Conservation (phyloP, 1,140 invertebrate genomes). For the Caenorhabditis elegans region DNA sequence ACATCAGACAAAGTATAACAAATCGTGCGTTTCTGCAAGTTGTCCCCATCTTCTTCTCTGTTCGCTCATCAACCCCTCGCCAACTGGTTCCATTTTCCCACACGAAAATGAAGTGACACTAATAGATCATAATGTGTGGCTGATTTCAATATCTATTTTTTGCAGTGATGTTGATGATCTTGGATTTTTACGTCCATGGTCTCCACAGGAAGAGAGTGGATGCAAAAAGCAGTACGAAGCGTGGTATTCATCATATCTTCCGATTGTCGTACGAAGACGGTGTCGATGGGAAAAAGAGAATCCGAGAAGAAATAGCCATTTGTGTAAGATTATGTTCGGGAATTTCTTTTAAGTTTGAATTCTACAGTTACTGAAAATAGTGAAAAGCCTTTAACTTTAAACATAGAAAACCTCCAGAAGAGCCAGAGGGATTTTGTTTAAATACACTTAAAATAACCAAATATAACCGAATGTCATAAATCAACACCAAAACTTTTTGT, state of each 20-base stretch:
- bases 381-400: not conserved
- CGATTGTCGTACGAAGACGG: conserved; percentile 19
- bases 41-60: not conserved
- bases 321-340: conserved; percentile 3
- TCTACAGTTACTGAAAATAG: not conserved
- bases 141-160: not conserved
- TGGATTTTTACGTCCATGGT: conserved; percentile 35
- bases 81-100: not conserved
- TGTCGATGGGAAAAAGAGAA: conserved; percentile 37
- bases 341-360: not conserved
- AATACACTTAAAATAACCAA: no score
- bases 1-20: no score
- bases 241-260: conserved; percentile 32
- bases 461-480: no score
- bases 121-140: not conserved
- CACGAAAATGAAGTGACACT: not conserved
- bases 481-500: no score
- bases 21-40: not conserved
- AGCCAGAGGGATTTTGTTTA: no score
- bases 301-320: conserved; percentile 10
- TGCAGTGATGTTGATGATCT: conserved; percentile 41
- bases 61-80: not conserved
- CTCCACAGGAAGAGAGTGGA: conserved; percentile 21
- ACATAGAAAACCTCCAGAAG: no score
- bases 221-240: conserved; percentile 10